Evolutionary conservation across 2,113 vertebrate species (phyloP).

Genomic region (Brachionichthys hirsutus): DNA sequence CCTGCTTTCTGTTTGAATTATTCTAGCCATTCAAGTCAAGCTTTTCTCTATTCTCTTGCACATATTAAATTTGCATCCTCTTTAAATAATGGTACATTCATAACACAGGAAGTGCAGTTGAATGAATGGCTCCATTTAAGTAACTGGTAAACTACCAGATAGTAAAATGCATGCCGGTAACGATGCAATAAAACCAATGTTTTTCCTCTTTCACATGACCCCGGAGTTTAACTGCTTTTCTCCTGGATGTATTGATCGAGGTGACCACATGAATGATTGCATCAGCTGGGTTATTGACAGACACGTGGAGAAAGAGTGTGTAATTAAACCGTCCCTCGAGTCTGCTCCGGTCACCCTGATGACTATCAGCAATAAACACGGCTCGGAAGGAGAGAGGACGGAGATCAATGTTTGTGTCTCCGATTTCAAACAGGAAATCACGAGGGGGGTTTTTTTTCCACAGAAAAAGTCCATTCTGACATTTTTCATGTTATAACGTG

Average conservation of each 20-base stretch:
- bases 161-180: slow-evolving; percentile 32
- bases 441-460: neutral
- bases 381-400: slow-evolving; percentile 12
- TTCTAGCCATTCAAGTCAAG: too few relatives aligned
- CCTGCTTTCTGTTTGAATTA: too few relatives aligned
- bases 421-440: slow-evolving; percentile 52
- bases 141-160: slow-evolving; percentile 20
- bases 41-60: too few relatives aligned
- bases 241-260: slow-evolving; percentile 60
- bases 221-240: slow-evolving; percentile 29
- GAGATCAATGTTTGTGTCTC: slow-evolving; percentile 58
- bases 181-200: slow-evolving; percentile 29
- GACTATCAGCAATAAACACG: slow-evolving; percentile 62
- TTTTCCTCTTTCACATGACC: slow-evolving; percentile 9
- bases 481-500: neutral
- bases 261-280: slow-evolving; percentile 65
- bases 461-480: neutral
- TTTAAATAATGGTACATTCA: too few relatives aligned
- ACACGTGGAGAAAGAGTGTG: slow-evolving; percentile 45
- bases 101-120: neutral
- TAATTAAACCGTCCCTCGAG: slow-evolving; percentile 71
- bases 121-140: slow-evolving; percentile 30
- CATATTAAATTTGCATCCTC: too few relatives aligned
- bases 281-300: slow-evolving; percentile 63
- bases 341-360: slow-evolving; percentile 61